Evolutionary conservation across 2,888 invertebrate genomes (phyloP).

Genomic region (Villa cingulata): DNA sequence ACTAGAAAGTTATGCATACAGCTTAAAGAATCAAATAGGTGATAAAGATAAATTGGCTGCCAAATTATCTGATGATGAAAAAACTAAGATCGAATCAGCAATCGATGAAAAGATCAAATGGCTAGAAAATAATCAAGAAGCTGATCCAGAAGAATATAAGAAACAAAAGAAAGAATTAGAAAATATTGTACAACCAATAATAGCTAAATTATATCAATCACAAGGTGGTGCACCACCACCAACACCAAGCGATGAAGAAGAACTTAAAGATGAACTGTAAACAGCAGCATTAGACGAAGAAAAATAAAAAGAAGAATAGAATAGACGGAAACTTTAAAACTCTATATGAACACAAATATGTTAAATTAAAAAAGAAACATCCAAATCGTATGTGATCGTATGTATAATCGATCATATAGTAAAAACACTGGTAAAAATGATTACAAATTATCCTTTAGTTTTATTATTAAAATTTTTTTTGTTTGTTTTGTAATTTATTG

Average conservation of each 20-base stretch:
- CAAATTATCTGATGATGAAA: constrained; percentile 79
- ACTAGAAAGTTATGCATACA: constrained; percentile 93
- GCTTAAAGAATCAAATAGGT: constrained; percentile 88
- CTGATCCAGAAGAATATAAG: constrained; percentile 83
- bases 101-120: constrained; percentile 95
- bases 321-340: no score
- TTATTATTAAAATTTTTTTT: no score
- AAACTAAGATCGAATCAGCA: constrained; percentile 87
- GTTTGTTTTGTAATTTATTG: no score
- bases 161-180: constrained; percentile 92
- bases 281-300: no score
- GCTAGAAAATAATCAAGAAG: constrained; percentile 91
- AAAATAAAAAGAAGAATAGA: no score
- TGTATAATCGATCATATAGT: no score
- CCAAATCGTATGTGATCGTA: no score
- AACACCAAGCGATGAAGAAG: constrained; percentile 51
- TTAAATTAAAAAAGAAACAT: no score
- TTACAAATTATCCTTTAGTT: no score
- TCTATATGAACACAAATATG: no score
- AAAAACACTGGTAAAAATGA: no score
- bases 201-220: constrained; percentile 88
- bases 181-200: constrained; percentile 91
- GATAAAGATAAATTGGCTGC: constrained; percentile 96
- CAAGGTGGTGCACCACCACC: constrained; percentile 67
- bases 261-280: constrained; percentile 74